Conservation (phyloP, 2,888 invertebrate species). For the Tipula vernalis region DNA sequence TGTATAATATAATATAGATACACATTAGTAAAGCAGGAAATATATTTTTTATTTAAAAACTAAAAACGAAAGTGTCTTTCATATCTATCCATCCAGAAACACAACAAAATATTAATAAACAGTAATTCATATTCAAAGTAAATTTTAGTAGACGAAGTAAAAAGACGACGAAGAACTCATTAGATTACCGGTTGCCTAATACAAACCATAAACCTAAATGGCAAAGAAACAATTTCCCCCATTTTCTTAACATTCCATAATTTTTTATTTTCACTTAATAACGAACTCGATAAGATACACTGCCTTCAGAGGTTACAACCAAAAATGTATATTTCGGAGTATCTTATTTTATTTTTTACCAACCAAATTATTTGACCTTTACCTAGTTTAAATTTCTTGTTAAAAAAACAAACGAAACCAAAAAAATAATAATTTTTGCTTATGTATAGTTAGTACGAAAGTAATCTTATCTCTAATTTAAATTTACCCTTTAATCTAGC, state of each 20-base stretch:
- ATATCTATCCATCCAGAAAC: not conserved
- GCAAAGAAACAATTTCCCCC: too few species aligned
- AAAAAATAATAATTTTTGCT: not conserved
- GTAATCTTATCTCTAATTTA: not conserved
- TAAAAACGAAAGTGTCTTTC: too few species aligned
- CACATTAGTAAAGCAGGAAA: too few species aligned
- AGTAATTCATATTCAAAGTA: too few species aligned
- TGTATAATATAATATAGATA: too few species aligned
- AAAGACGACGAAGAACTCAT: not conserved
- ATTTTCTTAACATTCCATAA: not conserved
- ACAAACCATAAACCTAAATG: not conserved
- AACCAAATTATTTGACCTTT: not conserved
- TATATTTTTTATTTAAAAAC: too few species aligned
- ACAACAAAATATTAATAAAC: not conserved
- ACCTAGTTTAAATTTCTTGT: not conserved
- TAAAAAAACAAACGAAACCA: not conserved
- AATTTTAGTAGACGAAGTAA: too few species aligned
- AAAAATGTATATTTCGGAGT: not conserved
- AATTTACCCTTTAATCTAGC: not conserved
- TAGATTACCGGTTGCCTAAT: not conserved
- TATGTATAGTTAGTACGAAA: not conserved
- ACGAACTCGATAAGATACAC: not conserved
- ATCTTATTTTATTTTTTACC: not conserved
- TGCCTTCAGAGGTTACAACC: not conserved
- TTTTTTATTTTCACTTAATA: not conserved